Evolutionary conservation across 2,888 invertebrate genomes (phyloP), one percentile per base, ranked within the genome.

Genomic region (Fragum sueziense): DNA sequence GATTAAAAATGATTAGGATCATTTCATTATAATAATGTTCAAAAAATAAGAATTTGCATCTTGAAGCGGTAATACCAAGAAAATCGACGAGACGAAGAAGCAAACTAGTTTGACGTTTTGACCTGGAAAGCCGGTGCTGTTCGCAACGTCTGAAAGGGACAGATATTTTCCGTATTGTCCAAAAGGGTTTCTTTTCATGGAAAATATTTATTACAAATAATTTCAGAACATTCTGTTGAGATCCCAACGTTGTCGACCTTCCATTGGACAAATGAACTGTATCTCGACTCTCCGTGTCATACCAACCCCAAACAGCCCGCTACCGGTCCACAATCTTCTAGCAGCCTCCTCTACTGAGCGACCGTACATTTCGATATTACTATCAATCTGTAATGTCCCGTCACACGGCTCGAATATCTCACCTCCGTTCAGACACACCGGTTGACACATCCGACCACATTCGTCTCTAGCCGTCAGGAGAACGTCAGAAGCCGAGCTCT

Each of bases 381-480:
- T 3, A 57, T 57, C 57, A 2, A 57, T 2, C 1, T n/a, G 57
- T 25, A 57, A 14, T 57, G 25, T 14, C 11, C 61, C 61, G 61
- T 33, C 33, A 33, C 61, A 33, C 14, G 29, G n/a, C 33, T 33
- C 33, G 33, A 11, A 61, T 22, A 11, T 33, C 7, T 29, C 14
- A 29, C 6, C 11, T 11, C 22, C 41, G 1, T 37, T n/a, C 37
- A 81, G 67, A 78, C 90, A 90, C 2, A 80, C 76, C 9, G 89
- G 81, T 59, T 87, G 85, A 67, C 90, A 90, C 37, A 88, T 80
- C 27, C 86, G 73, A 14, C 89, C 89, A 59, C 89, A 89, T 0
- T 84, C 80, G 74, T 90, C 89, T 54, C 79, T 82, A 0, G 89
- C 89, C 25, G 88, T 77, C 3, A 89, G 47, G 2, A 89, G 37